Percentiles rank a stretch among this genome's conserved stretches.
phyloP scores from a whole-genome alignment of 2,113 vertebrate genomes.

The Amblyornis subalaris region DNA sequence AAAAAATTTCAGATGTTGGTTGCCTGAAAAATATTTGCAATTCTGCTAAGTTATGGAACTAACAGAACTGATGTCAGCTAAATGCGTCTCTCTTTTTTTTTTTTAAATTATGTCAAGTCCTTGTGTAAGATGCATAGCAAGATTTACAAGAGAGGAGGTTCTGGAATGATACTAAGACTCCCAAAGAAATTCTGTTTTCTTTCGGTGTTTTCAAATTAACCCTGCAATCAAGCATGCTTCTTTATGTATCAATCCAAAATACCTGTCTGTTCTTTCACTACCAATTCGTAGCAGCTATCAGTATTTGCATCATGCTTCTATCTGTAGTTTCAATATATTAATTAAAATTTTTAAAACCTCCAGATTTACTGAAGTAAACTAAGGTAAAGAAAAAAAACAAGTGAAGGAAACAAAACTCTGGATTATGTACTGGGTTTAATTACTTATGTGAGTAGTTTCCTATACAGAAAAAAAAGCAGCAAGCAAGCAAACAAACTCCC shows the following conservation, averaged over 20 bases:
- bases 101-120: background rate
- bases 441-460: background rate
- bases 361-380: background rate
- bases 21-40: background rate
- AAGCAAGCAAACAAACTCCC: rapidly evolving
- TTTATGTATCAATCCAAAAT: background rate
- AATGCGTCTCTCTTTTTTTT: background rate
- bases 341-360: background rate
- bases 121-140: background rate
- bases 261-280: background rate
- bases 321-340: background rate
- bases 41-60: background rate
- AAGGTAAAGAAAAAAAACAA: background rate
- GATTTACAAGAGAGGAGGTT: background rate
- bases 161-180: background rate
- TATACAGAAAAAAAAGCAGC: background rate
- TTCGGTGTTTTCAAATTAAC: background rate
- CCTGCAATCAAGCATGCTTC: background rate
- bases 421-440: background rate
- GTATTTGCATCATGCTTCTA: background rate
- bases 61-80: background rate
- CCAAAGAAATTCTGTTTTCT: background rate
- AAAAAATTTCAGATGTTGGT: background rate
- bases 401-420: background rate
- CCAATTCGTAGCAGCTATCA: background rate